Percentiles rank a stretch among this genome's conserved stretches.
These are phyloP conservation scores for Excalfactoria chinensis DNA, from an alignment of 2,113 vertebrate genomes.

Conservation along the genomic window DNA sequence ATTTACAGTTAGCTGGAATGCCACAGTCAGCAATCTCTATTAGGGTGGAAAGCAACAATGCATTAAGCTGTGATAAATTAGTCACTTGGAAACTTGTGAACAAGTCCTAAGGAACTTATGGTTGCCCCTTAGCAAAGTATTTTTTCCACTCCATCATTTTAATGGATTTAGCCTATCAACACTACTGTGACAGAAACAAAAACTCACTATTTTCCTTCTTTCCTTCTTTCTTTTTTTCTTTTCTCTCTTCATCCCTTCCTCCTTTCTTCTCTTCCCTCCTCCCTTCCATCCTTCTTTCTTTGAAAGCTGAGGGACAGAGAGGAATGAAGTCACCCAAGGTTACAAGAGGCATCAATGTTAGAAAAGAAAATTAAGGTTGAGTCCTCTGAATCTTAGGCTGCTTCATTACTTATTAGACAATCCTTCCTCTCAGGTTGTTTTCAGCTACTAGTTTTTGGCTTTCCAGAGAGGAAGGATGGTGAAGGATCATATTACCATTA, in stretches of 20 bases:
- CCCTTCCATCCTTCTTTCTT: neutral
- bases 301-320: neutral
- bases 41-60: neutral
- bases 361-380: neutral
- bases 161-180: constrained; percentile 39
- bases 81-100: constrained; percentile 54
- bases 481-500: neutral
- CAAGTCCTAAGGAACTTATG: constrained; percentile 29
- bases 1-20: constrained; percentile 42
- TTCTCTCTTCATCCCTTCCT: neutral
- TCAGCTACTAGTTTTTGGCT: neutral
- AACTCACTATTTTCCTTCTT: neutral
- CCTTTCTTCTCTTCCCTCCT: neutral
- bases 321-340: neutral
- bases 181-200: neutral
- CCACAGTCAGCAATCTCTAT: neutral
- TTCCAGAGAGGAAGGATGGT: neutral
- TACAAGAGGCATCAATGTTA: neutral
- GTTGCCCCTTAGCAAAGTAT: neutral
- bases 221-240: neutral
- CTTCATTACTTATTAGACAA: neutral
- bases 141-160: constrained; percentile 43
- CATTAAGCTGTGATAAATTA: constrained; percentile 54
- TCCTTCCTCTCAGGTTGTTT: neutral
- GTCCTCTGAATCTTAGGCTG: neutral